A percentile compares a stretch with the other conserved stretches of the same genome.
Evolutionary conservation across 2,113 vertebrate species (phyloP).

Genomic region (Gadus chalcogrammus): DNA sequence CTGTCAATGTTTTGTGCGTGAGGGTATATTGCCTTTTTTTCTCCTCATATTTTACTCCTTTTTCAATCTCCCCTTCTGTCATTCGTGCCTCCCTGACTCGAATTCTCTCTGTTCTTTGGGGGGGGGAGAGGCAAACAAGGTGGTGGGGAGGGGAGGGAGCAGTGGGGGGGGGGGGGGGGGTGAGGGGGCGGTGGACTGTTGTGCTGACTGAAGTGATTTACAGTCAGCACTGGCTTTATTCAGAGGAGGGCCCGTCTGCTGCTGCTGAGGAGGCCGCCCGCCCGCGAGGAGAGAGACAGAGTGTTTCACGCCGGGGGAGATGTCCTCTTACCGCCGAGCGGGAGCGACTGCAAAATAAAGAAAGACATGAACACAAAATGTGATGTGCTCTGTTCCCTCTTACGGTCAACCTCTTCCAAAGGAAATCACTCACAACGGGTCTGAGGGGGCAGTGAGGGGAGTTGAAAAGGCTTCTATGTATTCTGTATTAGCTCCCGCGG

Average conservation of each 20-base stretch:
- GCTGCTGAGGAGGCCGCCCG: neutral
- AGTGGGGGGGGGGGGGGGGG: no score
- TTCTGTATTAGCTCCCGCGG: conserved; percentile 44
- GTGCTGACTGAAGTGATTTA: conserved; percentile 74
- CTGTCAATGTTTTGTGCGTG: no score
- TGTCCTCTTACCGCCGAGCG: neutral
- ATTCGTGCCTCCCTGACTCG: conserved; percentile 22
- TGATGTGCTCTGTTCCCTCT: conserved; percentile 45
- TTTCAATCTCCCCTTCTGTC: conserved; percentile 18
- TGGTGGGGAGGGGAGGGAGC: no score
- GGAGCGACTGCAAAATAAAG: neutral
- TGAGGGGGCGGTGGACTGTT: conserved; percentile 30
- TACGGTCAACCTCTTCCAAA: conserved; percentile 41
- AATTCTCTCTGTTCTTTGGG: conserved; percentile 32
- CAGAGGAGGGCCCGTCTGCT: conserved; percentile 34
- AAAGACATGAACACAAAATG: conserved; percentile 23
- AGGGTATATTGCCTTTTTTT: no score
- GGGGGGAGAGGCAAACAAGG: no score
- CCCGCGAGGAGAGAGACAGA: neutral
- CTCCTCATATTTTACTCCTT: conserved; percentile 10
- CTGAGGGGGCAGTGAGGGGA: conserved; percentile 23
- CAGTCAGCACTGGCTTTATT: conserved; percentile 33
- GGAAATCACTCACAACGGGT: conserved; percentile 53
- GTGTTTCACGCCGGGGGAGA: conserved; percentile 1
- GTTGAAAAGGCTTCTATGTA: conserved; percentile 52